Conservation (phyloP, 2,888 invertebrate genomes). For the Balanococcus diminutus region DNA sequence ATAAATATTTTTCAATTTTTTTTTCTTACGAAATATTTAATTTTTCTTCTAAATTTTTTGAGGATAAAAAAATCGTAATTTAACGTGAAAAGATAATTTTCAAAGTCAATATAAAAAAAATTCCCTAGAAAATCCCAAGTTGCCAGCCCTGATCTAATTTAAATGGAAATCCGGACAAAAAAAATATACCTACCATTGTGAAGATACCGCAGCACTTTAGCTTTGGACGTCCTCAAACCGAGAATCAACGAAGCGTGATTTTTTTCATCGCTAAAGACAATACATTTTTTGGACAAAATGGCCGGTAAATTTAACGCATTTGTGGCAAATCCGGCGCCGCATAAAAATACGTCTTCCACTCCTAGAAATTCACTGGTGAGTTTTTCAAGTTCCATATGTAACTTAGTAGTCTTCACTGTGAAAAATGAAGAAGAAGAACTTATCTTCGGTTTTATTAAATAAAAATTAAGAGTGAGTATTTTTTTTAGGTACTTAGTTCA, state of each 20-base stretch:
- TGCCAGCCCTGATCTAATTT: not conserved
- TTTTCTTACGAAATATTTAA: no score
- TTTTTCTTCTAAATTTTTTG: no score
- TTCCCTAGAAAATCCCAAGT: no score
- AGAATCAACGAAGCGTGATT: constrained; percentile 54
- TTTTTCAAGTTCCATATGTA: constrained; percentile 46
- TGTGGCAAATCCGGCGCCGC: constrained; percentile 49
- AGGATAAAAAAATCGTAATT: no score
- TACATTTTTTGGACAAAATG: constrained; percentile 47
- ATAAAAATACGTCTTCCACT: constrained; percentile 30
- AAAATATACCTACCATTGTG: constrained; percentile 43
- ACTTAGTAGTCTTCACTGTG: constrained; percentile 12
- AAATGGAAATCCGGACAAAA: not conserved
- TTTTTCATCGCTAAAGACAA: constrained; percentile 53
- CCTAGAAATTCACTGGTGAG: constrained; percentile 47
- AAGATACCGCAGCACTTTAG: not conserved
- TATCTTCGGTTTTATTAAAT: no score
- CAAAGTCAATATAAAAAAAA: no score
- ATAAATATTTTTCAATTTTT: no score
- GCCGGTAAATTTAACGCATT: constrained; percentile 53
- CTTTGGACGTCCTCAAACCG: constrained; percentile 25
- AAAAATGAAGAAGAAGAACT: not conserved
- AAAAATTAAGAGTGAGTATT: not conserved
- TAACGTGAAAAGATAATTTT: no score
- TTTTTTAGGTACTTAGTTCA: constrained; percentile 63